Evolutionary conservation across 2,888 invertebrate species (phyloP).

Genomic region (Alloscopus bannaensis): DNA sequence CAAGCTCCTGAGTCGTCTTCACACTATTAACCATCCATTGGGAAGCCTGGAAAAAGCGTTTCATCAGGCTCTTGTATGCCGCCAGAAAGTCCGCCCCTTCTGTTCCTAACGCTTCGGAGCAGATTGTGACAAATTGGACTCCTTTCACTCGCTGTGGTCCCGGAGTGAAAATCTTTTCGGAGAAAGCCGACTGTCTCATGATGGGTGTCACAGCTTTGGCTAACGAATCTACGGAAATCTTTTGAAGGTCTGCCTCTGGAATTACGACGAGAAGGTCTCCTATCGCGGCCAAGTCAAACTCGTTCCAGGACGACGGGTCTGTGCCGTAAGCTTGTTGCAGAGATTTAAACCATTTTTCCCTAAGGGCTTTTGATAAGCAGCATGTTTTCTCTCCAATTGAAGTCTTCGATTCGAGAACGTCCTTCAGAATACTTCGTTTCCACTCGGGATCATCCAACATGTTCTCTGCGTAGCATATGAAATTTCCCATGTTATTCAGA

Average conservation of each 20-base stretch:
- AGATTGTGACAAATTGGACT: slow-evolving; percentile 61
- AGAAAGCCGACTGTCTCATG: slow-evolving; percentile 64
- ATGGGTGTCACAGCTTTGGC: slow-evolving; percentile 67
- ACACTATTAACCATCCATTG: slow-evolving; percentile 68
- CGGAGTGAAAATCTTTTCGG: slow-evolving; percentile 42
- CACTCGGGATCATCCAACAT: slow-evolving; percentile 58
- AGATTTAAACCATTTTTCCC: slow-evolving; percentile 64
- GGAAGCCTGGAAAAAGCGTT: slow-evolving; percentile 63
- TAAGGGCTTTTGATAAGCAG: slow-evolving; percentile 54
- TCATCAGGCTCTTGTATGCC: slow-evolving; percentile 65
- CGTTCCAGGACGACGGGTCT: slow-evolving; percentile 67
- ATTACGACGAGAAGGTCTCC: slow-evolving; percentile 69
- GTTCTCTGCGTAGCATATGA: slow-evolving; percentile 68
- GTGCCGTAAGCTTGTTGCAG: slow-evolving; percentile 68
- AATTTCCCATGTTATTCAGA: slow-evolving; percentile 66
- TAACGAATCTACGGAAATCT: slow-evolving; percentile 63
- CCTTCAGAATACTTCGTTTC: slow-evolving; percentile 52
- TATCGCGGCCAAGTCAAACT: slow-evolving; percentile 64
- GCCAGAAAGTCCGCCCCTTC: slow-evolving; percentile 61
- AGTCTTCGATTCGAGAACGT: slow-evolving; percentile 67
- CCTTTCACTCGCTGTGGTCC: slow-evolving; percentile 46
- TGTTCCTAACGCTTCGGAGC: slow-evolving; percentile 51
- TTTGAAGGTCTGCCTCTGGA: slow-evolving; percentile 62
- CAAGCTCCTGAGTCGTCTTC: slow-evolving; percentile 60
- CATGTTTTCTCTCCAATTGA: slow-evolving; percentile 69